These are phyloP conservation scores for Palythoa grandiflora DNA, from an alignment of 92 coral and sea anemone species.

Conservation along the genomic window DNA sequence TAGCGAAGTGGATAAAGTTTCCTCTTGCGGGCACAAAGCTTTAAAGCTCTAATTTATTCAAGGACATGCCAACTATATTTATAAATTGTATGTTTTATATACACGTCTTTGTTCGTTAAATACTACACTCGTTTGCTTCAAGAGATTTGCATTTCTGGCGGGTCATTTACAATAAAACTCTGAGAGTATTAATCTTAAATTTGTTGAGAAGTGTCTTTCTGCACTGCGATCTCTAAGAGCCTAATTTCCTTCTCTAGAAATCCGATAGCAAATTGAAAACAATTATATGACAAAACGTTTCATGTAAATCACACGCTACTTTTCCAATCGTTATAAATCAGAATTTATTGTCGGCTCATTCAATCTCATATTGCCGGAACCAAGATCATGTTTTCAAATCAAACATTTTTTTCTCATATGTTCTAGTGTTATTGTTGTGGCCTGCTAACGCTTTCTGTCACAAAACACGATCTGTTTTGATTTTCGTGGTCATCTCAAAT, in stretches of 20 bases:
- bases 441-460: constrained; percentile 51
- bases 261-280: constrained; percentile 34
- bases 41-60: constrained; percentile 25
- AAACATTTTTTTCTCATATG: constrained; percentile 26
- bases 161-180: neutral
- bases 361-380: constrained; percentile 32
- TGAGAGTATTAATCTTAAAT: neutral
- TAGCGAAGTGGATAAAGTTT: constrained; percentile 46
- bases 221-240: neutral
- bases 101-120: neutral
- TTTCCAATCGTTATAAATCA: constrained; percentile 20
- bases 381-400: constrained; percentile 23
- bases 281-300: constrained; percentile 27
- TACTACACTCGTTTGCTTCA: neutral
- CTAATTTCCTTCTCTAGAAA: constrained; percentile 38
- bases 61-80: neutral
- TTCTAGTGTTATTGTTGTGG: constrained; percentile 7
- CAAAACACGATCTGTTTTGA: constrained; percentile 38
- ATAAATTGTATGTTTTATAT: constrained; percentile 2
- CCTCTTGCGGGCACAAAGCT: constrained; percentile 18
- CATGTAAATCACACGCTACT: constrained; percentile 27
- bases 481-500: constrained; percentile 41
- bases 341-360: constrained; percentile 28
- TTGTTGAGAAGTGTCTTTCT: neutral
- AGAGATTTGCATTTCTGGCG: neutral